Evolutionary conservation across 2,113 vertebrate genomes (phyloP).

Genomic region (Coryphaenoides rupestris): DNA sequence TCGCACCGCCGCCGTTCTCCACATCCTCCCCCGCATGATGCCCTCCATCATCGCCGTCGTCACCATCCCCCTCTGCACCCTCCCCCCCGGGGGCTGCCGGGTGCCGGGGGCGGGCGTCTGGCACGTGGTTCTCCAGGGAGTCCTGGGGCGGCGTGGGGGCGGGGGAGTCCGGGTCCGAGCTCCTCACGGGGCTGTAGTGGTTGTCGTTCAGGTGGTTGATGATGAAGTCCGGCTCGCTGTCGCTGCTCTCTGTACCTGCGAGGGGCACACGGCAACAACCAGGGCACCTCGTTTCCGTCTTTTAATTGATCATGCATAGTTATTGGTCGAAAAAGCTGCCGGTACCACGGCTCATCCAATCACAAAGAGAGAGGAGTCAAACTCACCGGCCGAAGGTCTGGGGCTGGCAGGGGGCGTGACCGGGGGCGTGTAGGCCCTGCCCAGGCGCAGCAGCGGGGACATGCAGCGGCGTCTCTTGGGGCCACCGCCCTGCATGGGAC

Average conservation of each 20-base stretch:
- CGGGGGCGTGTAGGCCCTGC: conserved; percentile 79
- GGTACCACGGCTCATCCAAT: no score
- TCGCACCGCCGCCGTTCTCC: conserved; percentile 48
- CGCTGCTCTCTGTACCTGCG: conserved; percentile 71
- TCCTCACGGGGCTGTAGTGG: conserved; percentile 58
- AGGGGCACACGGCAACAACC: conserved; percentile 2
- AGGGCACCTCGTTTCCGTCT: neutral
- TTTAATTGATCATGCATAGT: neutral
- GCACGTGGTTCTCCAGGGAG: conserved; percentile 58
- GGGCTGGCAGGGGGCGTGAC: conserved; percentile 63
- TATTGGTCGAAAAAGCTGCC: no score
- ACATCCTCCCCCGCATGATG: conserved; percentile 1
- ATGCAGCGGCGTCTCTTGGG: conserved; percentile 89
- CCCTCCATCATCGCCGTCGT: conserved; percentile 44
- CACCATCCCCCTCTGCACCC: conserved; percentile 32
- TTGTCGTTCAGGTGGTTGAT: conserved; percentile 82
- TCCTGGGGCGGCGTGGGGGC: conserved; percentile 5
- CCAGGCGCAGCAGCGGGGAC: conserved; percentile 80
- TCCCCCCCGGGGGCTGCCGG: neutral
- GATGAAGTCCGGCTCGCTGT: conserved; percentile 72
- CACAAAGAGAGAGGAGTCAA: no score
- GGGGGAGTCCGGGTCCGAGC: conserved; percentile 30
- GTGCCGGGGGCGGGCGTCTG: neutral
- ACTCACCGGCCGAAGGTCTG: conserved; percentile 38
- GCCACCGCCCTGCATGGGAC: conserved; percentile 72